A percentile compares a stretch with the other conserved stretches of the same genome.
phyloP scores from a whole-genome alignment of 2,797 vertebrate species.

The Ficedula albicollis region DNA sequence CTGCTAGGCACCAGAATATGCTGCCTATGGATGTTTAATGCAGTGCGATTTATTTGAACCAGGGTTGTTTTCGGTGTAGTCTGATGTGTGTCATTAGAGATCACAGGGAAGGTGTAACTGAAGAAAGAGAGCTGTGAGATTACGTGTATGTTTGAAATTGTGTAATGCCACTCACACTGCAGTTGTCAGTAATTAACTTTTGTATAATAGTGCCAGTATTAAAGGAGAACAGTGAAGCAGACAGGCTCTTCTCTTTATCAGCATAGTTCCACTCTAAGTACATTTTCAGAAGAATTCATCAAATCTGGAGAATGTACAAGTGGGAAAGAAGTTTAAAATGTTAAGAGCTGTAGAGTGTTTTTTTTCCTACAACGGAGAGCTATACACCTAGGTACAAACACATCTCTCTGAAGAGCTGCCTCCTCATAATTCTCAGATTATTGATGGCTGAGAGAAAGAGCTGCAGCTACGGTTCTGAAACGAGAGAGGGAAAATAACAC shows the following conservation, averaged over 20 bases:
- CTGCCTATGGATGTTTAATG: conserved; percentile 33
- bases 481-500: not conserved
- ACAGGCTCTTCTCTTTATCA: not conserved
- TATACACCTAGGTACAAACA: not conserved
- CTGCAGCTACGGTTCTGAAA: conserved; percentile 6
- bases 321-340: conserved; percentile 56
- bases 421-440: conserved; percentile 61
- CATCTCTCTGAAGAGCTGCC: conserved; percentile 53
- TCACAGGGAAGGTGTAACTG: conserved; percentile 38
- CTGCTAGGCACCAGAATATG: conserved; percentile 30
- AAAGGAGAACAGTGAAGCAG: not conserved
- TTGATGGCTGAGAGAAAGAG: conserved; percentile 43
- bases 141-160: conserved; percentile 46
- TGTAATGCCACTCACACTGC: conserved; percentile 40
- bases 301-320: conserved; percentile 22
- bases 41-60: conserved; percentile 1
- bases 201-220: not conserved
- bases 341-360: not conserved
- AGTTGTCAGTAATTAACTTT: conserved; percentile 52
- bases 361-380: not conserved
- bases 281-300: not conserved
- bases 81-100: conserved; percentile 49
- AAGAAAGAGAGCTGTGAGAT: conserved; percentile 31
- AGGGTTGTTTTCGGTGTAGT: not conserved
- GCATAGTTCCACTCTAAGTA: not conserved